These are phyloP conservation scores for Tenodera sinensis DNA, from an alignment of 2,888 invertebrate genomes.

Conservation along the genomic window DNA sequence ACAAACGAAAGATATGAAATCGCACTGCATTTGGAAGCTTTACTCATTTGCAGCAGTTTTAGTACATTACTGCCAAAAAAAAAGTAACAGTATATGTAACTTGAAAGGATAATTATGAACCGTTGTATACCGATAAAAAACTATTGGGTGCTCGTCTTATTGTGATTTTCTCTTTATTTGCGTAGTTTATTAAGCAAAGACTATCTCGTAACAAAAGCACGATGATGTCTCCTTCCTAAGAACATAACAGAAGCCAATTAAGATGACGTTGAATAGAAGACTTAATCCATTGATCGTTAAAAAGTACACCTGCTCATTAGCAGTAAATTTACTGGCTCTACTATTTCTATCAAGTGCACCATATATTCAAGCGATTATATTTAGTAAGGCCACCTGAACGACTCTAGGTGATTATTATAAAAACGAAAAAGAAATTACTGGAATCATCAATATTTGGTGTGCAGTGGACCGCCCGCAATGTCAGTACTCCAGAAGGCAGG, in stretches of 20 bases:
- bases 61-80: too few species aligned
- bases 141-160: too few species aligned
- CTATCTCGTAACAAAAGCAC: not conserved
- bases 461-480: not conserved
- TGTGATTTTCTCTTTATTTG: not conserved
- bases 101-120: too few species aligned
- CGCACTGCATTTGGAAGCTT: too few species aligned
- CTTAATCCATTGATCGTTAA: not conserved
- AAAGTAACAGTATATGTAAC: too few species aligned
- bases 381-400: not conserved
- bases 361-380: not conserved
- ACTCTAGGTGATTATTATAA: not conserved
- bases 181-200: not conserved
- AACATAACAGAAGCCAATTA: not conserved
- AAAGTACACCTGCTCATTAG: not conserved
- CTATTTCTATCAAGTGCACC: not conserved
- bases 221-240: not conserved
- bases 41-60: too few species aligned
- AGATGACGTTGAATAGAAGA: not conserved
- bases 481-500: not conserved
- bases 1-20: too few species aligned
- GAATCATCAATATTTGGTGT: not conserved
- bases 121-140: too few species aligned
- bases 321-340: not conserved
- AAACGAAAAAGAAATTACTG: not conserved